phyloP scores from a whole-genome alignment of 1,140 invertebrate species.

The Odontomachus brunneus region DNA sequence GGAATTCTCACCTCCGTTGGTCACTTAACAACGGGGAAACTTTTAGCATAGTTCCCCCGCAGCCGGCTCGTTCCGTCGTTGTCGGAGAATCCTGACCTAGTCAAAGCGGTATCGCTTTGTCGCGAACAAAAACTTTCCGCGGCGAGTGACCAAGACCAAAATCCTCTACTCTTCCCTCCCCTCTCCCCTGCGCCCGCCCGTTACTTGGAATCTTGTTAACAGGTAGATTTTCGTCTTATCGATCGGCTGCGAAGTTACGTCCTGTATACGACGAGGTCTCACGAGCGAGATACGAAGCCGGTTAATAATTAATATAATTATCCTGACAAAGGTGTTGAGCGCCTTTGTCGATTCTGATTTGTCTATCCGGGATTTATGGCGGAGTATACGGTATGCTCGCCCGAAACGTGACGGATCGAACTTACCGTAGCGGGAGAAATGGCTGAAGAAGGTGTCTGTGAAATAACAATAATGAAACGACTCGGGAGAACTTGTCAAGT shows the following conservation, averaged over 20 bases:
- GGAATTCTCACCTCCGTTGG: slow-evolving; percentile 40
- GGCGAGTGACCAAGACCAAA: slow-evolving; percentile 5
- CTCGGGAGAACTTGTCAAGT: neutral
- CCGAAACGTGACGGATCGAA: no score
- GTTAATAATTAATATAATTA: slow-evolving; percentile 29
- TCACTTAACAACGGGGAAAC: slow-evolving; percentile 41
- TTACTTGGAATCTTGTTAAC: slow-evolving; percentile 22
- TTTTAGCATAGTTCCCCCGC: slow-evolving; percentile 43
- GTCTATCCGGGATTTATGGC: no score
- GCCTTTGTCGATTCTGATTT: neutral
- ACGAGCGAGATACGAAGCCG: neutral
- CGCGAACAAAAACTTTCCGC: slow-evolving; percentile 35
- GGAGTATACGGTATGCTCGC: no score
- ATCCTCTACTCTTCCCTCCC: slow-evolving; percentile 3
- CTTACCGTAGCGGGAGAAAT: no score
- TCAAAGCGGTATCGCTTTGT: slow-evolving; percentile 8
- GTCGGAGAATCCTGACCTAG: slow-evolving; percentile 35
- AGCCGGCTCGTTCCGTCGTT: neutral
- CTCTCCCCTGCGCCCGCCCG: no score
- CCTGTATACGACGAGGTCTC: neutral
- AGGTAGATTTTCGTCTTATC: slow-evolving; percentile 29
- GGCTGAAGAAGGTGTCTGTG: no score
- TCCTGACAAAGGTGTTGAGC: neutral
- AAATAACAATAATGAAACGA: no score
- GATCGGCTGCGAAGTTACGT: neutral